Evolutionary conservation across 1,140 invertebrate species (phyloP).

Genomic region (Dinothrombium tinctorium): DNA sequence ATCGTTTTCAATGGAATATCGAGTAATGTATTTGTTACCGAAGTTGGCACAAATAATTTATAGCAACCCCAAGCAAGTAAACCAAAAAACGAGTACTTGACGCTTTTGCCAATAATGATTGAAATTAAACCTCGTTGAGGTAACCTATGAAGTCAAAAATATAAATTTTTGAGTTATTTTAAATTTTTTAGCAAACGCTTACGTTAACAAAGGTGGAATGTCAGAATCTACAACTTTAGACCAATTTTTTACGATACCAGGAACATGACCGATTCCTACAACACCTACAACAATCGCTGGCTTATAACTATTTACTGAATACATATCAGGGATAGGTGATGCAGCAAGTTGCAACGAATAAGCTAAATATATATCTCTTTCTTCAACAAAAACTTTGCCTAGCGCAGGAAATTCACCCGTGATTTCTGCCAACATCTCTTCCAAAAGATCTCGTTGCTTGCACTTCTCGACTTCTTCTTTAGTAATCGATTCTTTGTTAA

Average conservation of each 20-base stretch:
- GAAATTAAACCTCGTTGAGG: conserved; percentile 24
- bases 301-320: conserved; percentile 13
- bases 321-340: conserved; percentile 17
- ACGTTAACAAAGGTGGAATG: conserved; percentile 21
- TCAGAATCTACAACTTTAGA: conserved; percentile 34
- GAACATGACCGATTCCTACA: conserved; percentile 79
- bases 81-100: conserved; percentile 24
- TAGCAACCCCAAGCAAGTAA: conserved; percentile 27
- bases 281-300: conserved; percentile 54
- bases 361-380: conserved; percentile 71
- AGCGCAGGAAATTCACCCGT: conserved; percentile 72
- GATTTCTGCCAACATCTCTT: conserved; percentile 71
- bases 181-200: conserved; percentile 10
- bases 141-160: conserved; percentile 19
- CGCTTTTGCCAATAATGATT: conserved; percentile 23
- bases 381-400: conserved; percentile 69
- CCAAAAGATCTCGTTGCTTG: conserved; percentile 68
- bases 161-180: not conserved
- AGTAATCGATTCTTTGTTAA: conserved; percentile 48
- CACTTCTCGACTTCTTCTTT: conserved; percentile 78
- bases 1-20: too few relatives aligned
- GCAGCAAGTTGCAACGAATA: conserved; percentile 60
- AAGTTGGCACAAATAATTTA: conserved; percentile 12
- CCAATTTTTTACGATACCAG: conserved; percentile 64
- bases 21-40: not conserved